Evolutionary conservation across 2,113 vertebrate genomes (phyloP), one percentile per base, ranked within the genome.

Genomic region (Ovis canadensis): DNA sequence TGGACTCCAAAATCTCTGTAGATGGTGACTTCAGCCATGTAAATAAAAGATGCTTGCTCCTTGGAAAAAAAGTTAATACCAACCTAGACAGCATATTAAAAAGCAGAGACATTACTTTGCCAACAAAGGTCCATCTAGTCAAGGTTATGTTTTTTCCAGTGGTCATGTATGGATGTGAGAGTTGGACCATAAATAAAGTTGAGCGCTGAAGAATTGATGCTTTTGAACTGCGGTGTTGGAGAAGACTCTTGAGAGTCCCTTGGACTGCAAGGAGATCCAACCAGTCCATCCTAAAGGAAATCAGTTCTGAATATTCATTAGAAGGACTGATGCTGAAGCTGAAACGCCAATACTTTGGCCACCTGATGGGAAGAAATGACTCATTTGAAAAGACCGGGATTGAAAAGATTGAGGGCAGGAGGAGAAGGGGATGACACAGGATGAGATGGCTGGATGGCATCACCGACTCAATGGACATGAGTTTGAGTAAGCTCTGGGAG

Each of bases 141-240:
- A 64, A n/a, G 62, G 62, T 31, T n/a, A n/a, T 64, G 62, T 3
- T 64, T 64, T 64, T 64, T 64, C 62, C 15, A 17, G 15, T 64
- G 2, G 62, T 64, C 62, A 2, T 17, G 31, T 64, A 64, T 3
- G 15, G 14, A 64, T 64, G 62, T n/a, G 62, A 64, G 15, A n/a
- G 15, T n/a, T 64, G 62, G 31, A n/a, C 15, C 0, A 4, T 64
- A 4, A 64, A 19, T 4, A 67, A 67, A 10, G 17, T 17, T 36
- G 64, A 67, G 64, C 0, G 0, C 17, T 0, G 1, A 71, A 71
- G 64, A 71, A 71, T 11, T 21, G 64, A 67, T 21, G 8, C 33
- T 67, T 67, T 21, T 67, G 64, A 71, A 71, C n/a, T 71, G 17
- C 36, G n/a, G 17, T 36, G 8, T 11, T 71, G 64, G 4, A 36